Percentiles rank a stretch among this genome's conserved stretches.
phyloP scores from a whole-genome alignment of 2,888 invertebrate genomes.

The Scrobipalpa costella region DNA sequence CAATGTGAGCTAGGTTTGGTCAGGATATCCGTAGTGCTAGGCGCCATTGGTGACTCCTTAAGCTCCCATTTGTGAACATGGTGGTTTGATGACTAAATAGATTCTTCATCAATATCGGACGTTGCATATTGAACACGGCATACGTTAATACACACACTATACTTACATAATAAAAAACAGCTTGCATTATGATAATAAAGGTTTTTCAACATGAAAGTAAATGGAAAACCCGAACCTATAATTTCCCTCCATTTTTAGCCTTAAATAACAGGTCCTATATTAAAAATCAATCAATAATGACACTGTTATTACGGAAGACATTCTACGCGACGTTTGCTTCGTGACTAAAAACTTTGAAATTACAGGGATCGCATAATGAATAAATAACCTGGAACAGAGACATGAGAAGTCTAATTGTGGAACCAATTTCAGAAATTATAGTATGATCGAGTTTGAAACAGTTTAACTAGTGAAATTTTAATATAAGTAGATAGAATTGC shows the following conservation, averaged over 20 bases:
- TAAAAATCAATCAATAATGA: conserved; percentile 20
- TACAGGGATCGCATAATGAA: conserved; percentile 27
- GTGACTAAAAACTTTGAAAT: conserved; percentile 28
- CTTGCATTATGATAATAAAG: no score
- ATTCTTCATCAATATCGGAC: no score
- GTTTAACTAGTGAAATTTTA: conserved; percentile 10
- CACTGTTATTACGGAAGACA: not conserved
- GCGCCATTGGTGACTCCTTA: no score
- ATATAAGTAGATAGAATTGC: not conserved
- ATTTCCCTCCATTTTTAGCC: not conserved
- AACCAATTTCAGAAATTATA: conserved; percentile 25
- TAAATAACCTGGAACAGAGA: conserved; percentile 28
- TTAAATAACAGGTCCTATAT: not conserved
- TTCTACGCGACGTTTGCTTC: conserved; percentile 6
- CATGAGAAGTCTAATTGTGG: conserved; percentile 28
- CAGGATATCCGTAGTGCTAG: no score
- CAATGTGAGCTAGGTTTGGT: no score
- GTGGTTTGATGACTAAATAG: no score
- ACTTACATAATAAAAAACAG: no score
- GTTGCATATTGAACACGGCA: no score
- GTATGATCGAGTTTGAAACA: conserved; percentile 11
- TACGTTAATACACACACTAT: no score
- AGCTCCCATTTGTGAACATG: no score
- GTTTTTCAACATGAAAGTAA: no score
- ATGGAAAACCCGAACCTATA: not conserved